Evolutionary conservation across 92 coral and sea anemone species (phyloP), one percentile per base, ranked within the genome.

Genomic region (Porites lobata): DNA sequence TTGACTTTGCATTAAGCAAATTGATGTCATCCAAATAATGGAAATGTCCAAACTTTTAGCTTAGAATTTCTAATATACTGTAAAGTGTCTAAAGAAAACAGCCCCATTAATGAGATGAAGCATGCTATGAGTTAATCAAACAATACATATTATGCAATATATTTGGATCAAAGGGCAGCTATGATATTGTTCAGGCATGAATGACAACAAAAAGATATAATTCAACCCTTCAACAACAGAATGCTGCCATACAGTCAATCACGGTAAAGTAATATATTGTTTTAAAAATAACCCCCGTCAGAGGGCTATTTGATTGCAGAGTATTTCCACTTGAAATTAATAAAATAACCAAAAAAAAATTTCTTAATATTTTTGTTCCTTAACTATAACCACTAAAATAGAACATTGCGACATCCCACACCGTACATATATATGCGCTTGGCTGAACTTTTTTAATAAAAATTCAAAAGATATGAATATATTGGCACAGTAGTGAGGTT

Each of bases 381-480:
- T 38, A 38, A 38, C 47, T 38, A 3, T 38, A 38, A 38, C 47
- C 47, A 38, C 47, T 38, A 4, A 38, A 38, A 38, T 4, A 38
- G 47, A 38, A 38, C 47, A 38, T 38, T 38, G 4, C 47, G 47
- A 38, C 21, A 58, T 29, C 43, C 47, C 26, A 38, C 47, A 38
- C 47, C 6, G 47, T 38, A 38, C 5, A 38, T 38, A 38, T 38
- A 64, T 68, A 19, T 12, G 13, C 26, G 72, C 83, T 79, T 64
- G 83, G 50, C 13, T 79, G 61, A 64, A 79, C 83, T 63, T n/a
- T 56, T 56, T 1, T 10, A 10, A 10, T 14, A 77, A 9, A 64
- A 64, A 62, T 63, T 79, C 59, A 64, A 79, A 63, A 50, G 70
- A 62, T 77, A 59, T 8, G 43, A 79, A 61, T 38, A 62, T 64